A percentile compares a stretch with the other conserved stretches of the same genome.
phyloP scores from a whole-genome alignment of 2,888 invertebrate species.

The Allolobophora icterica region DNA sequence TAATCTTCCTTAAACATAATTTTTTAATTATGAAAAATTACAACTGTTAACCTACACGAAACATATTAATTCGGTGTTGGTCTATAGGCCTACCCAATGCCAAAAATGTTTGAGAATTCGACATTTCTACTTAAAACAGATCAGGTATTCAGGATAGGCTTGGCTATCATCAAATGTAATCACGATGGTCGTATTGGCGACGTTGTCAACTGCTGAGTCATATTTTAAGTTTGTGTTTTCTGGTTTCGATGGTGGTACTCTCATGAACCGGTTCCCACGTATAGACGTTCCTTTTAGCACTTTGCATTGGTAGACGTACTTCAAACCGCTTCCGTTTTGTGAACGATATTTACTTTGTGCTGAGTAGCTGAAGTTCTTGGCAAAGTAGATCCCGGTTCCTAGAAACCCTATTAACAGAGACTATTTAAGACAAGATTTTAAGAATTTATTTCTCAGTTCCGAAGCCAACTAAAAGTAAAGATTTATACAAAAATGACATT shows the following conservation, averaged over 20 bases:
- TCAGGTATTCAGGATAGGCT: slow-evolving; percentile 58
- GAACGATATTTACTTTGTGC: slow-evolving; percentile 34
- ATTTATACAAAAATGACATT: too few relatives aligned
- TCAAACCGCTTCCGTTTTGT: slow-evolving; percentile 38
- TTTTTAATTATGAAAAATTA: too few relatives aligned
- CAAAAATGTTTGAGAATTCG: too few relatives aligned
- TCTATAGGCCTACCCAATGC: too few relatives aligned
- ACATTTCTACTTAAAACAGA: slow-evolving; percentile 48
- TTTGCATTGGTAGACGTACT: slow-evolving; percentile 38
- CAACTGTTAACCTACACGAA: too few relatives aligned
- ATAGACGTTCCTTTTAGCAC: slow-evolving; percentile 42
- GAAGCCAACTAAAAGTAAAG: too few relatives aligned
- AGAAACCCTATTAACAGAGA: slow-evolving; percentile 50
- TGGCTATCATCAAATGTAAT: slow-evolving; percentile 59
- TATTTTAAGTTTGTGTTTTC: slow-evolving; percentile 39
- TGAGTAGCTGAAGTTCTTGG: slow-evolving; percentile 39
- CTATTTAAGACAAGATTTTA: too few relatives aligned
- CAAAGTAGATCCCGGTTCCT: slow-evolving; percentile 60
- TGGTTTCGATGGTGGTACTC: slow-evolving; percentile 35
- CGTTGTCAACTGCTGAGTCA: slow-evolving; percentile 55
- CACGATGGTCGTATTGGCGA: slow-evolving; percentile 50
- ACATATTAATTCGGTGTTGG: too few relatives aligned
- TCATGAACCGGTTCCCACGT: background rate
- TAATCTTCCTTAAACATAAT: too few relatives aligned
- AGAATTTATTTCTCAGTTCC: too few relatives aligned